Percentiles rank a stretch among this genome's conserved stretches.
Conservation (phyloP, 2,888 invertebrate genomes). For the Spatulosminthurus flaviceps region DNA sequence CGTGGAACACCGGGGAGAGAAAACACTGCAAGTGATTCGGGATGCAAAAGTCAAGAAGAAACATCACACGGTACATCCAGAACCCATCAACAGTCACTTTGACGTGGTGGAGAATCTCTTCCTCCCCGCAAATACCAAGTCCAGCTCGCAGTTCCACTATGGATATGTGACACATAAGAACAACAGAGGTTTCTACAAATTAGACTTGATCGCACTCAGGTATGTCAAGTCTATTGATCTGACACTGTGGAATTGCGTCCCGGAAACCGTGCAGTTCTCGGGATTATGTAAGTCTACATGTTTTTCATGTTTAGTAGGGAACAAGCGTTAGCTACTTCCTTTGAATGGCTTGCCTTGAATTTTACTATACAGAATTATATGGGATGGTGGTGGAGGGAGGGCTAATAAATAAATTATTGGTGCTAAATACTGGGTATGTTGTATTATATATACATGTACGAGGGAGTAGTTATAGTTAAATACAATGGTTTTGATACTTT, state of each 20-base stretch:
- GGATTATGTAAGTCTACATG: constrained; percentile 73
- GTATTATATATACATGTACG: too few species aligned
- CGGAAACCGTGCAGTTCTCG: constrained; percentile 75
- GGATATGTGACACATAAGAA: constrained; percentile 79
- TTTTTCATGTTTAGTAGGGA: too few species aligned
- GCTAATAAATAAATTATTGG: too few species aligned
- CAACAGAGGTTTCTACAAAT: constrained; percentile 77
- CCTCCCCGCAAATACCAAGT: constrained; percentile 70
- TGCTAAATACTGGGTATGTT: too few species aligned
- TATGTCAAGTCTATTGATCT: constrained; percentile 78
- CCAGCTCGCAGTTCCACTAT: constrained; percentile 73
- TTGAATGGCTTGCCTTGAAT: too few species aligned
- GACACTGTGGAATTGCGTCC: constrained; percentile 78
- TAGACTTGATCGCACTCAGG: constrained; percentile 76
- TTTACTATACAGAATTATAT: too few species aligned
- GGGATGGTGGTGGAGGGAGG: too few species aligned
- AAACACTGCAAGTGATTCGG: constrained; percentile 76
- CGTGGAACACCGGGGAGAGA: constrained; percentile 70
- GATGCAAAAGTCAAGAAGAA: constrained; percentile 77
- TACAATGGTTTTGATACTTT: not conserved
- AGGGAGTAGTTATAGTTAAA: too few species aligned
- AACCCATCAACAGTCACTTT: constrained; percentile 80
- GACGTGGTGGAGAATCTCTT: constrained; percentile 75
- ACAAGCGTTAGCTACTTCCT: too few species aligned
- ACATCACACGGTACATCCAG: constrained; percentile 77